phyloP scores from a whole-genome alignment of 1,140 invertebrate species.

The Ostrea edulis region DNA sequence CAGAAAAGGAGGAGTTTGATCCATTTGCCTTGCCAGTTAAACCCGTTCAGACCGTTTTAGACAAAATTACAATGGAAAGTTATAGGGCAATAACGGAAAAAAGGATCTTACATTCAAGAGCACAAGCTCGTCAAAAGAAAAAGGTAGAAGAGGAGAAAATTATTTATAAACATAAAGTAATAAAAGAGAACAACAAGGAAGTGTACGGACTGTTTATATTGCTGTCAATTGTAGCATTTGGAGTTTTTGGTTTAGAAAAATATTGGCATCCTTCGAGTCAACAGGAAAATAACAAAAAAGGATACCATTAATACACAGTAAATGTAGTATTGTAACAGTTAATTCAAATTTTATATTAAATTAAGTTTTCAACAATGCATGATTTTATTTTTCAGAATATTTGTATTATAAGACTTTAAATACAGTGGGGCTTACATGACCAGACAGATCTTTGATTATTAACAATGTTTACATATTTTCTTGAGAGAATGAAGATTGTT shows the following conservation, averaged over 20 bases:
- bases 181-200: not conserved
- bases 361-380: not conserved
- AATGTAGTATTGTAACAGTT: not conserved
- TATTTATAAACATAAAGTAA: not conserved
- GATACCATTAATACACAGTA: not conserved
- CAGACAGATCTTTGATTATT: no score
- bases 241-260: not conserved
- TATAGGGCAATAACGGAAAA: not conserved
- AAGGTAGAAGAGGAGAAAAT: not conserved
- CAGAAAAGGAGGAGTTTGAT: not conserved
- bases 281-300: not conserved
- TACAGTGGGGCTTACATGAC: no score
- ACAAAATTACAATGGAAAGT: not conserved
- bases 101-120: not conserved
- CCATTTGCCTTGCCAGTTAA: not conserved
- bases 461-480: no score
- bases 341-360: not conserved
- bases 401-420: no score
- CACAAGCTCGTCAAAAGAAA: not conserved
- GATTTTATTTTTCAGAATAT: no score
- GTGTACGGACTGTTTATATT: not conserved
- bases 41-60: not conserved
- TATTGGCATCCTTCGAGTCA: not conserved
- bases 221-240: not conserved
- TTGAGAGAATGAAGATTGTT: no score